Conservation (phyloP, 2,113 vertebrate genomes). For the Mugil cephalus region DNA sequence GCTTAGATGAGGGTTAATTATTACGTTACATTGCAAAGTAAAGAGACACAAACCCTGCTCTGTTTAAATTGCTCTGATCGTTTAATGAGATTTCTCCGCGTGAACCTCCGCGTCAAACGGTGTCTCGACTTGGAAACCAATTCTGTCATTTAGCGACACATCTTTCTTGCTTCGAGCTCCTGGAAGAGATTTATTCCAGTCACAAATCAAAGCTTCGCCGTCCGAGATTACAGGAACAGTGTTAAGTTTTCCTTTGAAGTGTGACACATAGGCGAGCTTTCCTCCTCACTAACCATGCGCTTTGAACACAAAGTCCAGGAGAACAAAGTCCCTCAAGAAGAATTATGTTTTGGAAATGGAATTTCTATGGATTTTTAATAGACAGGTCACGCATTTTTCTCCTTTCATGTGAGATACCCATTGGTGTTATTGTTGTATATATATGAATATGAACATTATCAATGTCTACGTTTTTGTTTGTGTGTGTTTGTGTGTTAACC, state of each 20-base stretch:
- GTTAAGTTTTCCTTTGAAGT: slow-evolving; percentile 35
- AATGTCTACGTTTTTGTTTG: neutral
- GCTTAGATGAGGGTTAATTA: slow-evolving; percentile 16
- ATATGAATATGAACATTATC: neutral
- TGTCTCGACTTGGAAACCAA: neutral
- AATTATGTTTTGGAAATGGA: neutral
- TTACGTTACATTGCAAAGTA: slow-evolving; percentile 1
- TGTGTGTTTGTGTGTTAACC: neutral
- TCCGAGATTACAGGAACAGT: slow-evolving; percentile 18
- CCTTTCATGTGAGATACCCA: neutral
- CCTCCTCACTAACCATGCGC: neutral
- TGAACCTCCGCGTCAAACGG: neutral
- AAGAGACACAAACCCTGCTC: neutral
- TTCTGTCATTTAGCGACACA: neutral
- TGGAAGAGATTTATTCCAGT: slow-evolving; percentile 13
- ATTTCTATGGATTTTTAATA: neutral
- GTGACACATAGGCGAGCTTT: neutral
- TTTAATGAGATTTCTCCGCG: slow-evolving; percentile 17
- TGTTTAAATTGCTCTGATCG: neutral
- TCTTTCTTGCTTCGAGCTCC: slow-evolving; percentile 2
- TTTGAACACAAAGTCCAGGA: neutral
- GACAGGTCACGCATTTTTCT: too few relatives aligned
- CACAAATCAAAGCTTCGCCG: slow-evolving; percentile 35
- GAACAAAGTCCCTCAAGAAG: neutral
- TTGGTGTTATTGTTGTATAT: neutral